Percentiles rank a stretch among this genome's conserved stretches.
Conservation (phyloP, 2,797 vertebrate species). For the Microctenopoma lineatum region DNA sequence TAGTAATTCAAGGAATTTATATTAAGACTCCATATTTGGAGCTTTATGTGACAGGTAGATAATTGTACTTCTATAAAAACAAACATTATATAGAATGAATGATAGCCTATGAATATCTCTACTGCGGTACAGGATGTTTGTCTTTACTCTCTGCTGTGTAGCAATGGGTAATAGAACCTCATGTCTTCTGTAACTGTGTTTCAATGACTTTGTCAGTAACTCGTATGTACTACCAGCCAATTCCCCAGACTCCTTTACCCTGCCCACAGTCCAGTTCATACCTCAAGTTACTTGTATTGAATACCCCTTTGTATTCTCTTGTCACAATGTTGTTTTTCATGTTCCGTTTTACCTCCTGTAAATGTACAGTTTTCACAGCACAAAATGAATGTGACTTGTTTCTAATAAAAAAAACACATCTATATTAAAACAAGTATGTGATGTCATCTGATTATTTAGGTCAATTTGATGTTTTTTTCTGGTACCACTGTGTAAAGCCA, state of each 20-base stretch:
- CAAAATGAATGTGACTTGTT: slow-evolving; percentile 93
- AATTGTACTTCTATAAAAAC: slow-evolving; percentile 85
- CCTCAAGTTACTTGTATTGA: slow-evolving; percentile 67
- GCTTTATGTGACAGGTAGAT: slow-evolving; percentile 85
- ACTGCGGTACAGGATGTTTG: slow-evolving; percentile 86
- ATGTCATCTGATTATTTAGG: not conserved
- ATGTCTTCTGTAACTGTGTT: slow-evolving; percentile 80
- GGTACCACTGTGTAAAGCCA: slow-evolving; percentile 13
- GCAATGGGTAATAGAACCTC: slow-evolving; percentile 76
- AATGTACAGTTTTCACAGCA: slow-evolving; percentile 94
- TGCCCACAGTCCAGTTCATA: slow-evolving; percentile 52
- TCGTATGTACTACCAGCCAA: slow-evolving; percentile 74
- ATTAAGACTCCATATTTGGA: slow-evolving; percentile 86
- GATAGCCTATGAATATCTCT: slow-evolving; percentile 86
- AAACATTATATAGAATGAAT: slow-evolving; percentile 84
- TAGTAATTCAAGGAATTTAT: slow-evolving; percentile 87
- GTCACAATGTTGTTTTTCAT: slow-evolving; percentile 72
- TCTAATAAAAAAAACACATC: slow-evolving; percentile 91
- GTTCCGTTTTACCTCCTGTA: slow-evolving; percentile 80
- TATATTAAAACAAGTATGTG: slow-evolving; percentile 65
- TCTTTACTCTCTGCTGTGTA: slow-evolving; percentile 71
- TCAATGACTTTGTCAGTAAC: slow-evolving; percentile 75
- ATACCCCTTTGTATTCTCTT: slow-evolving; percentile 78
- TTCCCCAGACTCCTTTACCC: slow-evolving; percentile 41
- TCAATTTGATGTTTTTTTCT: not conserved